Percentiles rank a stretch among this genome's conserved stretches.
Conservation (phyloP, 2,888 invertebrate species). For the Amaurobius ferox region DNA sequence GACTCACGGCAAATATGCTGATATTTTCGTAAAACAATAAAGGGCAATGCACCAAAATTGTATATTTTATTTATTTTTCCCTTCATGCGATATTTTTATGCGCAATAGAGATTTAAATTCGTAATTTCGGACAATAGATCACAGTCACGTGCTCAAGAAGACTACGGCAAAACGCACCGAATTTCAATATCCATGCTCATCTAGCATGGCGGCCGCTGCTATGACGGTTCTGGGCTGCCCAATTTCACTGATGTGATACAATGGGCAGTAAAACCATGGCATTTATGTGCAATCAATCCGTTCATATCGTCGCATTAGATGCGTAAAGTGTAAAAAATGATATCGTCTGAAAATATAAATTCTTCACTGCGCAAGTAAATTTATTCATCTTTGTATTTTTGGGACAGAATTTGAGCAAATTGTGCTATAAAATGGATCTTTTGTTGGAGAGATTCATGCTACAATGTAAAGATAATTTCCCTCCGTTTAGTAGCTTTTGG, state of each 20-base stretch:
- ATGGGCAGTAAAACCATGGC: constrained; percentile 55
- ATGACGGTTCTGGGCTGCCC: not conserved
- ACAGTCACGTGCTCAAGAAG: not conserved
- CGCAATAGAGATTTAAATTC: constrained; percentile 24
- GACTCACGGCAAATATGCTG: no score
- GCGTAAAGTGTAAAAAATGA: constrained; percentile 15
- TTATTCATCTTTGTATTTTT: constrained; percentile 58
- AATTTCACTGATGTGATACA: constrained; percentile 50
- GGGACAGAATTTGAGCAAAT: not conserved
- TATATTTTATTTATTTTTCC: no score
- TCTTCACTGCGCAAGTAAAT: constrained; percentile 15
- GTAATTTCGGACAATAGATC: constrained; percentile 1
- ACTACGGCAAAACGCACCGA: not conserved
- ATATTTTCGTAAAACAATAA: no score
- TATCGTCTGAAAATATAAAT: not conserved
- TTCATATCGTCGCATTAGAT: constrained; percentile 40
- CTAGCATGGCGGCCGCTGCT: not conserved
- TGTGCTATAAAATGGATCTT: constrained; percentile 37
- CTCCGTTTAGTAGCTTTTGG: no score
- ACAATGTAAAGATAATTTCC: constrained; percentile 25
- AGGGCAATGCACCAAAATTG: not conserved
- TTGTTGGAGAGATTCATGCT: constrained; percentile 16
- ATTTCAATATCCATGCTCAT: not conserved
- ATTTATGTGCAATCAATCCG: constrained; percentile 27
- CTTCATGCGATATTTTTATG: constrained; percentile 7